Evolutionary conservation across 2,888 invertebrate species (phyloP), one percentile per base, ranked within the genome.

Genomic region (Euzophera pinguis): DNA sequence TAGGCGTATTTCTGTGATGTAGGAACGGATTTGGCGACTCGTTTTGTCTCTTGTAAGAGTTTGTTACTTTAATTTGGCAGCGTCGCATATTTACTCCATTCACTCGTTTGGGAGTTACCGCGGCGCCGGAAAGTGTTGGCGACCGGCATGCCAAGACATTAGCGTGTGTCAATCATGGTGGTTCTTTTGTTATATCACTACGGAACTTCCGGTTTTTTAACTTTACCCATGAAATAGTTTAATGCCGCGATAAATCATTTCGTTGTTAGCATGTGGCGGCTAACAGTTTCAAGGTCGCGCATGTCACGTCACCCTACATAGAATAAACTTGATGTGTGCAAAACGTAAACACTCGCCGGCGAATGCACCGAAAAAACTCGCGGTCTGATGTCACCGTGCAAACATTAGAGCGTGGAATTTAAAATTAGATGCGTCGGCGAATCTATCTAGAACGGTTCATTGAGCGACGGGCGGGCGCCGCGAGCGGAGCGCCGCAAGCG

Each of bases 401-500:
- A 84, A 86, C 83, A 83, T 80, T 75, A 78, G 77, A 79, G 65
- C 80, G 81, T 84, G 75, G 71, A 85, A 80, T 75, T 77, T 86
- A 86, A 80, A 88, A 75, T 84, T 89, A 90, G 88, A 81, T 74
- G 75, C 78, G 81, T 73, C 75, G 73, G 79, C 77, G 81, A 78
- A 78, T 78, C 78, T 78, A 77, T 77, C 71, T 74, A 70, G 69
- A 67, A 70, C 74, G 81, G 79, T 85, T 82, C 90, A 89, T 89
- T 88, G 89, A 89, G 84, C 87, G 89, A 86, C 87, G 84, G 78
- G 79, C 83, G 81, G 72, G 87, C 89, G 75, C 80, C 67, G 84
- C 85, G 88, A 87, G 90, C 81, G 82, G 86, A 78, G 77, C 84
- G 84, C 84, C 86, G 88, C 85, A 62, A 63, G 77, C 81, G 73